A percentile compares a stretch with the other conserved stretches of the same genome.
Conservation (phyloP, 2,888 invertebrate species). For the Malthinus flaveolus region DNA sequence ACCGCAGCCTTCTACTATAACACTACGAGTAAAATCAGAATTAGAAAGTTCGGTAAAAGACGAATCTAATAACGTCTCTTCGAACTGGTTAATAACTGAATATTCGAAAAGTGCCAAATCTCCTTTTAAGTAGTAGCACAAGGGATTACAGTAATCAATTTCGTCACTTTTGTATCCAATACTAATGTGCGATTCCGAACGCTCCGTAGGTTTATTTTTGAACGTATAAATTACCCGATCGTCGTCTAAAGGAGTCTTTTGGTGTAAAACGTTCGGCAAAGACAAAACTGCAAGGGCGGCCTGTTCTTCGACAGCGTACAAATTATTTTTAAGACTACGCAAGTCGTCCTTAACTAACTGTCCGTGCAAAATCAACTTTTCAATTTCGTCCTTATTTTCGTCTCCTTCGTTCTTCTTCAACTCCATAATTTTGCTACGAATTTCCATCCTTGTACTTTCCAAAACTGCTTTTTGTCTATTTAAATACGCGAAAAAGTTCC, state of each 20-base stretch:
- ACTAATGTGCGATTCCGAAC: conserved; percentile 58
- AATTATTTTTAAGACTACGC: conserved; percentile 63
- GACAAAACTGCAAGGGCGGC: conserved; percentile 66
- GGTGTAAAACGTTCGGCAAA: conserved; percentile 72
- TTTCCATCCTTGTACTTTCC: conserved; percentile 58
- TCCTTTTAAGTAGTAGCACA: conserved; percentile 65
- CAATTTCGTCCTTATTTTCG: conserved; percentile 52
- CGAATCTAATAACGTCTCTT: conserved; percentile 53
- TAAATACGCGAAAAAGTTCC: conserved; percentile 65
- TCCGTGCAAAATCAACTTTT: conserved; percentile 61
- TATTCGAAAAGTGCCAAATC: conserved; percentile 75
- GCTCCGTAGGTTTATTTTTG: conserved; percentile 42
- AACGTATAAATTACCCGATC: conserved; percentile 44
- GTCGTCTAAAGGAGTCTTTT: conserved; percentile 59
- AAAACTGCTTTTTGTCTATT: conserved; percentile 57
- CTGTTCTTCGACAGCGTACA: conserved; percentile 76
- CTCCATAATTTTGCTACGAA: conserved; percentile 57
- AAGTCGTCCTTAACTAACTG: conserved; percentile 57
- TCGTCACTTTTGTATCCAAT: conserved; percentile 60
- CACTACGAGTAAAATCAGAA: conserved; percentile 76
- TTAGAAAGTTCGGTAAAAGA: conserved; percentile 71
- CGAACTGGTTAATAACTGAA: conserved; percentile 60
- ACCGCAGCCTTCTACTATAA: conserved; percentile 76
- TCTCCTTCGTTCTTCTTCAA: conserved; percentile 49
- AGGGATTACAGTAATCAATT: conserved; percentile 62